Conservation (phyloP, 2,113 vertebrate species). For the Ibidorhyncha struthersii region DNA sequence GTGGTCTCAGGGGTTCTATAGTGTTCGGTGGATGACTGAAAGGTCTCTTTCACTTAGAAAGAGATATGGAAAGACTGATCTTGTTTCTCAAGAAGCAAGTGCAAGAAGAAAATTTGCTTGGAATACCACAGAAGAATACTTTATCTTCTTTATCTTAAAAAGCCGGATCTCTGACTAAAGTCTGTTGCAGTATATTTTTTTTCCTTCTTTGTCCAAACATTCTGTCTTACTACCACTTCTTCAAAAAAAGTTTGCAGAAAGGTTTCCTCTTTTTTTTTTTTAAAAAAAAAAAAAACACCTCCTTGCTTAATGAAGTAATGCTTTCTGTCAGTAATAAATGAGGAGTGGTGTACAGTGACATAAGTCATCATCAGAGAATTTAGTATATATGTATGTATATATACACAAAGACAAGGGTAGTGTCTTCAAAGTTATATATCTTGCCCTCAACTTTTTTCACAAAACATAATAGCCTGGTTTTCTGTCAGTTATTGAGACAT, state of each 20-base stretch:
- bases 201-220: neutral
- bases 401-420: neutral
- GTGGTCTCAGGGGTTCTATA: neutral
- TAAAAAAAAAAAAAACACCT: neutral
- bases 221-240: neutral
- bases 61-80: neutral
- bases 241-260: neutral
- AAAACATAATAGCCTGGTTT: neutral
- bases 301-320: neutral
- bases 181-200: neutral
- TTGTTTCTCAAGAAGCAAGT: neutral
- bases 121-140: neutral
- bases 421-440: neutral
- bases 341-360: neutral
- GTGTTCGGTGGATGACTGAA: neutral
- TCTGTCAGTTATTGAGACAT: neutral
- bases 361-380: neutral
- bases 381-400: neutral
- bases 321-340: neutral
- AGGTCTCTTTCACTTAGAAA: neutral
- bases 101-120: neutral
- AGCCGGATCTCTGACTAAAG: neutral
- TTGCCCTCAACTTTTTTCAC: neutral
- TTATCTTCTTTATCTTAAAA: neutral
- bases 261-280: fast-evolving